Evolutionary conservation across 2,113 vertebrate genomes (phyloP), one percentile per base, ranked within the genome.

Genomic region (Copsychus sechellarum): DNA sequence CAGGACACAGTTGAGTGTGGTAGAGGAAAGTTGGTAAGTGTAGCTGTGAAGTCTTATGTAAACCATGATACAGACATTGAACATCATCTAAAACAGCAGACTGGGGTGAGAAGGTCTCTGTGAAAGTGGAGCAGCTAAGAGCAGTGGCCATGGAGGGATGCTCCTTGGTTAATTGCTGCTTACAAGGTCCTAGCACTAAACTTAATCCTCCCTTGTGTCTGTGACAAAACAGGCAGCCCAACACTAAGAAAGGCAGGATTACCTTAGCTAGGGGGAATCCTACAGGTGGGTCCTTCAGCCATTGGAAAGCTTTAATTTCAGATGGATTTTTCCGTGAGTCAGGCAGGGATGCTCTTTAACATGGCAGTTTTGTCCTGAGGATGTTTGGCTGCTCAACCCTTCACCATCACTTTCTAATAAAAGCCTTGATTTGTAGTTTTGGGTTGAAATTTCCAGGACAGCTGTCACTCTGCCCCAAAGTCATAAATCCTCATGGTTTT

Each of bases 391-490:
- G 58, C 61, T 84, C 86, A 80, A 34, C 54, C 23, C 65, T 92
- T 84, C n/a, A 8, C 66, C 6, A 23, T 88, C 95, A 88, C 84
- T 93, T 95, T 94, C 84, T 95, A 95, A 96, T 95, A 92, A 95
- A 93, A 81, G 14, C 33, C 48, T 84, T 77, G 81, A 95, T 92
- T 90, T 86, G 88, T 90, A 88, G 58, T 65, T 74, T 94, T 62
- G 45, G 15, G 45, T 38, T 95, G 83, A 70, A 85, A 76, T 80
- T 60, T 64, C 81, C 95, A 57, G 84, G 94, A 96, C 88, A 98
- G 91, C 86, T 97, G 92, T 96, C 91, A 93, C 93, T 97, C 34
- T 80, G 84, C 76, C 95, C 88, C 87, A 91, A 74, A 95, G 94
- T 70, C 85, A 90, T 96, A 97, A 96, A 95, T 96, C 77, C 88